Evolutionary conservation across 2,113 vertebrate genomes (phyloP).

Genomic region (Hippocampus zosterae): DNA sequence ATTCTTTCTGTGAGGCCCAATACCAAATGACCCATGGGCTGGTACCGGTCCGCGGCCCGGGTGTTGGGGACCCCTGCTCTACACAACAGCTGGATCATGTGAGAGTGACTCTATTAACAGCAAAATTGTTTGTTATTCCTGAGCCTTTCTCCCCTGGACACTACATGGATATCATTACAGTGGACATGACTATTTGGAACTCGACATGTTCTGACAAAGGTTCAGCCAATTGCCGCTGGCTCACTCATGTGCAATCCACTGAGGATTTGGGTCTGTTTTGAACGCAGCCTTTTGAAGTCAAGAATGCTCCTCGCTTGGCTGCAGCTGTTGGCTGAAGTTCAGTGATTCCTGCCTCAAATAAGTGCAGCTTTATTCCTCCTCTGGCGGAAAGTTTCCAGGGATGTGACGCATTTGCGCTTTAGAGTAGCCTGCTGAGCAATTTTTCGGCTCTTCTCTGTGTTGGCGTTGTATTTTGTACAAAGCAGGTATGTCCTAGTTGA

Average conservation of each 20-base stretch:
- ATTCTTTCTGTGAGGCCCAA: too few relatives aligned
- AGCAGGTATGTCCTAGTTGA: background rate
- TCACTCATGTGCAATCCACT: constrained; percentile 1
- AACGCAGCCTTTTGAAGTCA: constrained; percentile 2
- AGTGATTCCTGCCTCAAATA: constrained; percentile 4
- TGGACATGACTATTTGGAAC: background rate
- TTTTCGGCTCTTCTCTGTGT: background rate
- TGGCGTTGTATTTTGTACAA: background rate
- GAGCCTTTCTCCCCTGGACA: background rate
- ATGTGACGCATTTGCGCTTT: constrained; percentile 2
- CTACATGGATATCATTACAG: background rate
- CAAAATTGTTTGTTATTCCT: background rate
- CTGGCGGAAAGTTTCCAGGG: background rate
- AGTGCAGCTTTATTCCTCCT: constrained; percentile 1
- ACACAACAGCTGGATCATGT: background rate
- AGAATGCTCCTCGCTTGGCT: constrained; percentile 4
- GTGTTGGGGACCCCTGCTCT: too few relatives aligned
- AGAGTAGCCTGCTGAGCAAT: constrained; percentile 1
- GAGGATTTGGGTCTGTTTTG: constrained; percentile 6
- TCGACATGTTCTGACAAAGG: background rate
- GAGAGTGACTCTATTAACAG: background rate
- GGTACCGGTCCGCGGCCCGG: too few relatives aligned
- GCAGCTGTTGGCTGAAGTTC: constrained; percentile 5
- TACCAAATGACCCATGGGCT: too few relatives aligned
- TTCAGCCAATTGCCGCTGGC: constrained; percentile 4